Evolutionary conservation across 2,888 invertebrate species (phyloP), one percentile per base, ranked within the genome.

Genomic region (Drosophila picticornis): DNA sequence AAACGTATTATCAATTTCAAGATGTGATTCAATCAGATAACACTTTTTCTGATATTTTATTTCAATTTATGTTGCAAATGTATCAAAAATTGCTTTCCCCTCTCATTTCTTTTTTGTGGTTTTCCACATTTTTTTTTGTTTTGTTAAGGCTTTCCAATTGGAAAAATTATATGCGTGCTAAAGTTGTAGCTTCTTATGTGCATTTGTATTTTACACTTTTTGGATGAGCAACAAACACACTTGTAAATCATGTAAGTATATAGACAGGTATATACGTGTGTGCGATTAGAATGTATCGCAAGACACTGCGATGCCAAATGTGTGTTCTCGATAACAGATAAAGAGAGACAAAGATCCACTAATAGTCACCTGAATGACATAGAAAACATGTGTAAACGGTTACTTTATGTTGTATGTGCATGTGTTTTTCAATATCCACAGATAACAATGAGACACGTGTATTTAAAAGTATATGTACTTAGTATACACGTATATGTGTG

Each of bases 371-470:
- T 16, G 38, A 31, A 43, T 43, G 31, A 32, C 43, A 43, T 43
- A 57, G 29, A 43, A 31, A 43, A 16, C 40, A 57, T 29, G 29
- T 31, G 40, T 31, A 43, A n/a, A 57, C n/a, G 29, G 29, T 22
- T 29, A 11, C 40, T 22, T 40, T 57, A 57, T 56, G 38, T n/a
- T 27, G 27, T 13, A 36, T 38, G 36, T 38, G 13, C n/a, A 29
- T 38, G 38, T 19, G 16, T 31, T 31, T 19, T 31, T 43, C 10
- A n/a, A 31, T 40, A 57, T 57, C 40, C 40, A 57, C 11, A 56
- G 46, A 38, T 29, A n/a, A 48, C 22, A 40, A 63, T 64, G 55
- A 61, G 69, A 71, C 60, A 67, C 60, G 57, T 57, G 57, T 43
- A 43, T 57, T 56, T 68, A 60, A 57, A 31, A 52, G 40, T 56